phyloP scores from a whole-genome alignment of 2,797 vertebrate genomes.

The Chiroxiphia lanceolata region DNA sequence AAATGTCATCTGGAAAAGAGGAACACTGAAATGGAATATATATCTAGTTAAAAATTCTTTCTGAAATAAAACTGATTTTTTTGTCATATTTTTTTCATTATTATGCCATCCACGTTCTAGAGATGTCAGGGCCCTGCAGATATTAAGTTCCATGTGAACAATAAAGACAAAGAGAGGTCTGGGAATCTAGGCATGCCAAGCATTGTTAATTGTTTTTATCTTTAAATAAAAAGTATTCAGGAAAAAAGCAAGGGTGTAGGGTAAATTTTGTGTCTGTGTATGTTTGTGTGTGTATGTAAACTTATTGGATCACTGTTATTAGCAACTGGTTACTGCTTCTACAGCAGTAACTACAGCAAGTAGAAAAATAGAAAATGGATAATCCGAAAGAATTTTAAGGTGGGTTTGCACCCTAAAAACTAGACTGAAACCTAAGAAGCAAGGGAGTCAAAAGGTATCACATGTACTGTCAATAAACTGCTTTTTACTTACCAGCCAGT shows the following conservation, averaged over 20 bases:
- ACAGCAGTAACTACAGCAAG: background rate
- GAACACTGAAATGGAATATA: background rate
- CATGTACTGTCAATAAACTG: background rate
- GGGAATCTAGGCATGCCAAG: background rate
- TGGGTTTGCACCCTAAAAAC: background rate
- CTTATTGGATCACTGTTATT: background rate
- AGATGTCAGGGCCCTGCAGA: background rate
- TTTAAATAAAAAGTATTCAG: background rate
- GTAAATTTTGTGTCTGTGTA: rapidly evolving
- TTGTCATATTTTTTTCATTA: background rate
- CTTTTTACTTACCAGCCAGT: background rate
- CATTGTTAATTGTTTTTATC: background rate
- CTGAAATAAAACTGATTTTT: background rate
- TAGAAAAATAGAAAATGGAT: background rate
- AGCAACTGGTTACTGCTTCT: background rate
- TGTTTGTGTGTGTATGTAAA: background rate
- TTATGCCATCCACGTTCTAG: background rate
- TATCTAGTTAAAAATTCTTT: background rate
- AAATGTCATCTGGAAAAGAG: background rate
- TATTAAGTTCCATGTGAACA: background rate
- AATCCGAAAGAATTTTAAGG: background rate
- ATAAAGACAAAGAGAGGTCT: background rate
- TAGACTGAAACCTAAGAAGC: background rate
- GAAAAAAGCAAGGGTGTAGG: rapidly evolving
- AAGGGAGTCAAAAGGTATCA: background rate